These are phyloP conservation scores for Hesperophylax magnus DNA, from an alignment of 1,140 invertebrate species.

Conservation along the genomic window DNA sequence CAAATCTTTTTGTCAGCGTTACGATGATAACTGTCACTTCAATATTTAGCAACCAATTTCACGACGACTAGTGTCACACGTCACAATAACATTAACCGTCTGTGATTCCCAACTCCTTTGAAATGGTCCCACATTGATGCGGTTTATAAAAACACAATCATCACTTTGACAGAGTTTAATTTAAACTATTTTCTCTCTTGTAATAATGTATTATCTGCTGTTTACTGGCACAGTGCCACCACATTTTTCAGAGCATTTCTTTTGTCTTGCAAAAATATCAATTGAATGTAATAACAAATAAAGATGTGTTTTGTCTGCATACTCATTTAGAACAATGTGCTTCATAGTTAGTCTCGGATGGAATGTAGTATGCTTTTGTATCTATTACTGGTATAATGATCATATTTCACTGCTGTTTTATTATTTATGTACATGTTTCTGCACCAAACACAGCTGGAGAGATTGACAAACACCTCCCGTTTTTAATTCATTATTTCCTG, in stretches of 20 bases:
- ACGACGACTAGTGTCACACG: too few relatives aligned
- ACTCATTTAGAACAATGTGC: too few relatives aligned
- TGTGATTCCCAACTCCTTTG: too few relatives aligned
- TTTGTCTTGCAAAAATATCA: conserved; percentile 20
- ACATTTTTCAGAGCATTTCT: conserved; percentile 1
- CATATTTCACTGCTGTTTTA: conserved; percentile 4
- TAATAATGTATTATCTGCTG: background rate
- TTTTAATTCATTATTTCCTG: background rate
- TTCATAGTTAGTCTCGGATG: too few relatives aligned
- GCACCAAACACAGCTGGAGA: conserved; percentile 8
- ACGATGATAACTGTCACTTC: too few relatives aligned
- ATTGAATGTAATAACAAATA: conserved; percentile 3
- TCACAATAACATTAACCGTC: too few relatives aligned
- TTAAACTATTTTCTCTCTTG: background rate
- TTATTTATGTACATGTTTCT: conserved; percentile 25
- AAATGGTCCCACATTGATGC: background rate
- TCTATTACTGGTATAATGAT: too few relatives aligned
- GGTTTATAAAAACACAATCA: background rate
- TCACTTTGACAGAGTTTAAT: background rate
- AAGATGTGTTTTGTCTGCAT: background rate
- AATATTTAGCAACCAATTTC: too few relatives aligned
- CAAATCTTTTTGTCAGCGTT: too few relatives aligned
- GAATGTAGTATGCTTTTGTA: too few relatives aligned
- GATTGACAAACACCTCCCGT: background rate
- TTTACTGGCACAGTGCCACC: background rate